These are phyloP conservation scores for Neodontobutis hainanensis DNA, from an alignment of 2,113 vertebrate species.

Conservation along the genomic window DNA sequence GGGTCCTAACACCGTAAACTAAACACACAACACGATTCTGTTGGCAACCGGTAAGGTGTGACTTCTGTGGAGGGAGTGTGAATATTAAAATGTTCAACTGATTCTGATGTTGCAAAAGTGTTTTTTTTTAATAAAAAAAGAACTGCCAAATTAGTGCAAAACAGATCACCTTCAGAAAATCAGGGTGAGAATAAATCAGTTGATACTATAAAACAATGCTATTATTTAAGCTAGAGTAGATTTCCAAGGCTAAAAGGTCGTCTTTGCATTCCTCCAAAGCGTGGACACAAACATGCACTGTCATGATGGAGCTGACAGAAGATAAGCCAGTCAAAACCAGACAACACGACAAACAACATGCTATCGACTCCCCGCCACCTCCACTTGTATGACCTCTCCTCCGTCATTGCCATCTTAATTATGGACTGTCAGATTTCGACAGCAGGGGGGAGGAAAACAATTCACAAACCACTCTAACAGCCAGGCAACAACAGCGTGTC, in stretches of 20 bases:
- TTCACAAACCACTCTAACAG: slow-evolving; percentile 9
- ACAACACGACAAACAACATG: slow-evolving; percentile 59
- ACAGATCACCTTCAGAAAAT: background rate
- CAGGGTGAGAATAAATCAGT: too few relatives aligned
- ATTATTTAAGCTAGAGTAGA: background rate
- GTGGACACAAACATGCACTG: slow-evolving; percentile 45
- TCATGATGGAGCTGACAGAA: slow-evolving; percentile 52
- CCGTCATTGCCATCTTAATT: slow-evolving; percentile 59
- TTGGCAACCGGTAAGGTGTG: slow-evolving; percentile 58
- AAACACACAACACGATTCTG: slow-evolving; percentile 41
- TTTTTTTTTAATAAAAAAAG: slow-evolving; percentile 18
- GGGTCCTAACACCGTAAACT: slow-evolving; percentile 39
- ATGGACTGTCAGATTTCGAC: slow-evolving; percentile 53
- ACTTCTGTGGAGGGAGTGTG: slow-evolving; percentile 61
- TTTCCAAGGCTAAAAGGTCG: slow-evolving; percentile 21
- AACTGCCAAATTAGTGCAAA: slow-evolving; percentile 18
- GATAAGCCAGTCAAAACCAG: slow-evolving; percentile 66
- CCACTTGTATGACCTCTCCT: slow-evolving; percentile 57
- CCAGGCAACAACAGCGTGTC: slow-evolving; percentile 13
- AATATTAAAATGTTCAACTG: slow-evolving; percentile 36
- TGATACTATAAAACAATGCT: too few relatives aligned
- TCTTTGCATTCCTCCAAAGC: slow-evolving; percentile 25
- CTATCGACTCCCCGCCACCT: slow-evolving; percentile 38
- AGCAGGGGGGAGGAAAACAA: slow-evolving; percentile 35
- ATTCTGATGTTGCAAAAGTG: slow-evolving; percentile 19